Evolutionary conservation across 2,888 invertebrate genomes (phyloP), one percentile per base, ranked within the genome.

Genomic region (Nomada hirtipes): DNA sequence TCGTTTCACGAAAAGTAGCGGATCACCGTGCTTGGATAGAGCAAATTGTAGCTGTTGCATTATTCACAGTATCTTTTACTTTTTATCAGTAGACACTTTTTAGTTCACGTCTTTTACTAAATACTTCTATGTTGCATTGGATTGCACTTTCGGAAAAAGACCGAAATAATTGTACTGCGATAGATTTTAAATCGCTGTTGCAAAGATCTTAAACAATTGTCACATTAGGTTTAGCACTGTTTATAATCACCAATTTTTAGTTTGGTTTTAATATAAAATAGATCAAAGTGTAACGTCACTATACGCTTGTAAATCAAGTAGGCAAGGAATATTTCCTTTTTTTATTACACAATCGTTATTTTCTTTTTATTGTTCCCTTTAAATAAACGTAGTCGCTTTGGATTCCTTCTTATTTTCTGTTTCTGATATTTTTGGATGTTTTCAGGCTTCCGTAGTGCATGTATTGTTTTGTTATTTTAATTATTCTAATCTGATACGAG

Each of bases 401-500:
- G 44, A 59, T 29, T 18, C 50, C 36, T 52, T 29, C 7, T 70
- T 82, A 52, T 81, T 73, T 20, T 64, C 59, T 63, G n/a, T 60
- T 73, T 44, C 20, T 75, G 76, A 69, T 73, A 59, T 60, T 77
- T 79, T 79, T 80, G 52, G 29, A 60, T 75, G 67, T 83, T 88
- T 87, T 74, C 79, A 87, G 82, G 84, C 86, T 85, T 88, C 23
- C 67, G 86, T 89, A 88, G 84, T 88, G 88, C 86, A 91, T 88
- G 88, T 74, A 71, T 69, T 72, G 59, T 79, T 44, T 71, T 82
- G 84, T 67, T 83, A 82, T 85, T 79, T 89, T 86, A 86, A 86
- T 84, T 61, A 81, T 89, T 79, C 87, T 91, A 90, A 91, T 89
- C 83, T 83, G 65, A 88, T 26, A 88, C 81, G 88, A 91, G 88